These are phyloP conservation scores for Danio kyathit DNA, from an alignment of 2,797 vertebrate species.

Conservation along the genomic window DNA sequence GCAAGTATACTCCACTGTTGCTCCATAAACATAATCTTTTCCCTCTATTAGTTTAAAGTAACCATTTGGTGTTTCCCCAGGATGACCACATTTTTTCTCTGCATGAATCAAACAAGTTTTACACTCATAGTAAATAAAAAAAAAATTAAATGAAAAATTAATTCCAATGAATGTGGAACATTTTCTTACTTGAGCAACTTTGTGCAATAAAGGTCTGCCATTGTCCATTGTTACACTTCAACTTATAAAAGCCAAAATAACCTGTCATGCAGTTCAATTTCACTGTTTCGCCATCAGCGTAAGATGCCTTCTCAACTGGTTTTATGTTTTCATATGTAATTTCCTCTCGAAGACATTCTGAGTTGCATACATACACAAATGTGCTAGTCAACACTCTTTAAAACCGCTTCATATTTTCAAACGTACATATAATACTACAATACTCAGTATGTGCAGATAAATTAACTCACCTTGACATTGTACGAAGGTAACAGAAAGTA, in stretches of 20 bases:
- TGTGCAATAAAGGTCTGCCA: constrained; percentile 38
- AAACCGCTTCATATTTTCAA: not conserved
- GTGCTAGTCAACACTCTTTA: not conserved
- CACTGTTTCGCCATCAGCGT: constrained; percentile 21
- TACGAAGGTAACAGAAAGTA: constrained; percentile 57
- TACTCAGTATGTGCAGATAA: not conserved
- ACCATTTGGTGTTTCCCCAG: constrained; percentile 73
- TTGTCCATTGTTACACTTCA: constrained; percentile 48
- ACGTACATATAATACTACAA: not conserved
- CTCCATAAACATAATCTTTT: constrained; percentile 75
- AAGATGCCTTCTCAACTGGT: constrained; percentile 14
- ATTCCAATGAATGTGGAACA: not conserved
- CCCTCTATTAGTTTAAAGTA: constrained; percentile 69
- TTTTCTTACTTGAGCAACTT: constrained; percentile 70
- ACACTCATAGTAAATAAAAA: not conserved
- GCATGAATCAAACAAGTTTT: constrained; percentile 9
- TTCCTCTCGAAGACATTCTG: rapidly evolving
- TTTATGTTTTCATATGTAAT: constrained; percentile 53
- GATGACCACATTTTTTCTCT: constrained; percentile 78
- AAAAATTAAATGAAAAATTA: too few relatives aligned
- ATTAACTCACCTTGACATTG: constrained; percentile 66
- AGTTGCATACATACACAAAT: constrained; percentile 32
- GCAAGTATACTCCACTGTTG: constrained; percentile 75
- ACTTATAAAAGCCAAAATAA: constrained; percentile 67
- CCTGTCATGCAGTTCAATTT: constrained; percentile 70